These are phyloP conservation scores for Listronotus bonariensis DNA, from an alignment of 1,140 invertebrate genomes.

Conservation along the genomic window DNA sequence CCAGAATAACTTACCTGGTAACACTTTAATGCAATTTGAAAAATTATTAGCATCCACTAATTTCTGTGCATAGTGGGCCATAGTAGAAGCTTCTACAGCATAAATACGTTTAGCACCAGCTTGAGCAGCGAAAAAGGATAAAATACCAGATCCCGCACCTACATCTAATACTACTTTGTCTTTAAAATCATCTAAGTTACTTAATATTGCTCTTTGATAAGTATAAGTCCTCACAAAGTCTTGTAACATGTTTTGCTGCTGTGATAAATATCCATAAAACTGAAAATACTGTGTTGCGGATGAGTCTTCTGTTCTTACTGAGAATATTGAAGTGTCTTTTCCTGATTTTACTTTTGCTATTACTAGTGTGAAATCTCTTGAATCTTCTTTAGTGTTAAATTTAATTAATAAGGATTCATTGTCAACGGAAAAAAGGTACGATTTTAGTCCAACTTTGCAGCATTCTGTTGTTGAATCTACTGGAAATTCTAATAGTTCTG, in stretches of 20 bases:
- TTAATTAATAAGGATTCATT: conserved; percentile 63
- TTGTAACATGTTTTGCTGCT: conserved; percentile 99
- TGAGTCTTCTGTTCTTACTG: conserved; percentile 95
- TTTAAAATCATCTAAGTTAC: conserved; percentile 91
- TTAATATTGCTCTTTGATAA: conserved; percentile 95
- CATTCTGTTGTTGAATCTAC: conserved; percentile 71
- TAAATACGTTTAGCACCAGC: conserved; percentile 97
- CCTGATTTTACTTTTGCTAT: conserved; percentile 79
- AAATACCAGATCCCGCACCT: conserved; percentile 94
- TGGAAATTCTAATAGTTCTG: conserved; percentile 66
- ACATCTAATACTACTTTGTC: conserved; percentile 95
- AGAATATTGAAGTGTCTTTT: conserved; percentile 84
- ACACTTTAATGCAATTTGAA: conserved; percentile 84
- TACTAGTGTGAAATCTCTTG: conserved; percentile 76
- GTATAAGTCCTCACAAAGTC: conserved; percentile 98
- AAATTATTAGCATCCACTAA: conserved; percentile 91
- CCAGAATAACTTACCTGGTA: conserved; percentile 70
- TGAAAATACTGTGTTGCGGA: conserved; percentile 98
- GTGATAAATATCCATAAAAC: conserved; percentile 98
- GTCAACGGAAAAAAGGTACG: conserved; percentile 72
- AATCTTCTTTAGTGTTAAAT: conserved; percentile 64
- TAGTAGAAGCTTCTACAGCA: conserved; percentile 97
- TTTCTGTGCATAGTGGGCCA: conserved; percentile 94
- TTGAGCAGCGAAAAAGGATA: conserved; percentile 98
- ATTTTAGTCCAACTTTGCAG: conserved; percentile 66